Percentiles rank a stretch among this genome's conserved stretches.
Conservation (phyloP, 2,888 invertebrate genomes). For the Pachliopta kotzebuea region DNA sequence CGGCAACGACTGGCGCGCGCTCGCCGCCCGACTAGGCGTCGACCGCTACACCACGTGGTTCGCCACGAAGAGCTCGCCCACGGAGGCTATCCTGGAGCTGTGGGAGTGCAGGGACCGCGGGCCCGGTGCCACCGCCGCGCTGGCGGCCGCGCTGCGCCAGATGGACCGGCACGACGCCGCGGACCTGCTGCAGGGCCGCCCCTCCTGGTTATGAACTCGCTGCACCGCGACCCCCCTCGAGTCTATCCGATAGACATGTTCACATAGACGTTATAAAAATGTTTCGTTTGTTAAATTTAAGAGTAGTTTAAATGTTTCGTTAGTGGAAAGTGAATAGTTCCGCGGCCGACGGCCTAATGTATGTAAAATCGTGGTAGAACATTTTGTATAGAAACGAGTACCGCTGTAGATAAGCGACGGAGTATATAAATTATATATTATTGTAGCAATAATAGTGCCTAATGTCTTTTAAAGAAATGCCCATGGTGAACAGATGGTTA, state of each 20-base stretch:
- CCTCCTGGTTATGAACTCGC: conserved; percentile 74
- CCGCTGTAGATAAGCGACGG: conserved; percentile 73
- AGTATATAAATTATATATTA: conserved; percentile 70
- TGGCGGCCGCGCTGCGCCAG: conserved; percentile 73
- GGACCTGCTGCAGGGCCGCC: conserved; percentile 66
- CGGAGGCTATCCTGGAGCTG: conserved; percentile 96
- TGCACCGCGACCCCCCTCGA: conserved; percentile 9
- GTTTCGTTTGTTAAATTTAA: conserved; percentile 57
- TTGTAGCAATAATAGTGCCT: conserved; percentile 80
- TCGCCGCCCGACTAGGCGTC: conserved; percentile 95
- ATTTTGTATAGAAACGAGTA: conserved; percentile 72
- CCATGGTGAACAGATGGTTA: conserved; percentile 58
- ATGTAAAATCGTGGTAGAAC: conserved; percentile 74
- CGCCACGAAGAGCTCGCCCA: conserved; percentile 97
- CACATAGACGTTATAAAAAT: conserved; percentile 38
- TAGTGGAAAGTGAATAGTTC: conserved; percentile 64
- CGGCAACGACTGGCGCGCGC: conserved; percentile 97
- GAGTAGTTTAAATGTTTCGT: conserved; percentile 71
- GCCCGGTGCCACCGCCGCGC: conserved; percentile 89
- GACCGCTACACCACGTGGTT: conserved; percentile 98
- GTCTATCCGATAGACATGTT: conserved; percentile 39
- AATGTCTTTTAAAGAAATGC: conserved; percentile 73
- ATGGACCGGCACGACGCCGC: conserved; percentile 74
- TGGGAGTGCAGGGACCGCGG: conserved; percentile 96
- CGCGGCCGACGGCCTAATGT: conserved; percentile 59